Conservation (phyloP, 2,113 vertebrate genomes). For the Todiramphus saurophagus region DNA sequence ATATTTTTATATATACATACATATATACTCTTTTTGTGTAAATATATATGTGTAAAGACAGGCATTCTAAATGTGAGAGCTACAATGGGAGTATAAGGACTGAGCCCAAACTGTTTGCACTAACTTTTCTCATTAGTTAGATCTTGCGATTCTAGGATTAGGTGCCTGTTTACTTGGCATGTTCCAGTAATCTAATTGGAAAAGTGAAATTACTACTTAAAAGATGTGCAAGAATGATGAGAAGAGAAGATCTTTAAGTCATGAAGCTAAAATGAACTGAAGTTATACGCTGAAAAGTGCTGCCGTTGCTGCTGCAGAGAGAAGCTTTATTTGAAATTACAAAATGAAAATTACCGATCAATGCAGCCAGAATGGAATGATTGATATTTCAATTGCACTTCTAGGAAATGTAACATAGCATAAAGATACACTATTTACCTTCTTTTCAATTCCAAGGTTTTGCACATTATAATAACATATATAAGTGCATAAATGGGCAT, state of each 20-base stretch:
- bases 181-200: constrained; percentile 72
- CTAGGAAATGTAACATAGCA: constrained; percentile 50
- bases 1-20: neutral
- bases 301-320: constrained; percentile 24
- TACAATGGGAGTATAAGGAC: neutral
- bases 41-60: neutral
- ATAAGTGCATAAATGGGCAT: constrained; percentile 1
- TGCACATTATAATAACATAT: neutral
- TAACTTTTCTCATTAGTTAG: constrained; percentile 2
- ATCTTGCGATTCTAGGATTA: constrained; percentile 49
- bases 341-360: constrained; percentile 77
- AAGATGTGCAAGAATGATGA: constrained; percentile 62
- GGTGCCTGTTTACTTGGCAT: constrained; percentile 60
- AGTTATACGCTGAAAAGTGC: constrained; percentile 59
- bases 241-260: constrained; percentile 50
- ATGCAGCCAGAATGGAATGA: constrained; percentile 65
- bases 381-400: constrained; percentile 52
- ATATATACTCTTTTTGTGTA: neutral
- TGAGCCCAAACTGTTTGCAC: neutral
- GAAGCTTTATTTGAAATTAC: constrained; percentile 75
- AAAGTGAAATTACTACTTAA: constrained; percentile 73
- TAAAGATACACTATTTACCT: constrained; percentile 63
- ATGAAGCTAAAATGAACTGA: constrained; percentile 65
- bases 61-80: neutral
- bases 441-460: constrained; percentile 55